Evolutionary conservation across 2,797 vertebrate species (phyloP).

Genomic region (Chromobotia macracanthus): DNA sequence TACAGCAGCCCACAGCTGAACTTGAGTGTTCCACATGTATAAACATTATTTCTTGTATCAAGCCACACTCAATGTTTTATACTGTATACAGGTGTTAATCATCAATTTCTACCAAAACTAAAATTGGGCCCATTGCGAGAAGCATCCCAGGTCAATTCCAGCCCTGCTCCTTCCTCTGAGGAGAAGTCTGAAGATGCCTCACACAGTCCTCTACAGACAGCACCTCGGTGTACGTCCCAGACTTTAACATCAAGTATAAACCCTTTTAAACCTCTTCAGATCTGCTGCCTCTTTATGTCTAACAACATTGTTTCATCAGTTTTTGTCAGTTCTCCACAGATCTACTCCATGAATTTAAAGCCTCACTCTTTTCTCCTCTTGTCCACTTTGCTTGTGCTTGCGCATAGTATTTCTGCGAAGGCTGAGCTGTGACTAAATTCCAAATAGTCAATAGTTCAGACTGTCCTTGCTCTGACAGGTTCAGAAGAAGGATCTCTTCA

Average conservation of each 20-base stretch:
- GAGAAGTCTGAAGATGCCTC: conserved; percentile 3
- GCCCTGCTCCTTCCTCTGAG: not conserved
- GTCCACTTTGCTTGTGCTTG: not conserved
- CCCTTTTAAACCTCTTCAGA: not conserved
- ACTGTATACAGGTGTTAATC: not conserved
- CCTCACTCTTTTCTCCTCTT: no score
- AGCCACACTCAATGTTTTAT: not conserved
- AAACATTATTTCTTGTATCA: not conserved
- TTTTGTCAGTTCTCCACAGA: not conserved
- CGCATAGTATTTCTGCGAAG: conserved; percentile 2
- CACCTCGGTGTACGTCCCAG: conserved; percentile 31
- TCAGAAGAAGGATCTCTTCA: conserved; percentile 3
- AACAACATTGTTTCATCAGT: not conserved
- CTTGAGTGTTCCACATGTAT: no score
- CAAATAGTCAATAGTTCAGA: conserved; percentile 11
- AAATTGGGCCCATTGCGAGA: conserved; percentile 18
- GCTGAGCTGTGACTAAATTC: conserved; percentile 11
- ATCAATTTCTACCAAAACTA: conserved; percentile 20
- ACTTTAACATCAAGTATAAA: not conserved
- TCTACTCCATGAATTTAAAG: not conserved
- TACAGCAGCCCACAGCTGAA: no score
- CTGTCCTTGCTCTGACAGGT: not conserved
- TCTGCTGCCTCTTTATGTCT: conserved; percentile 17
- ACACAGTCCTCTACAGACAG: conserved; percentile 3
- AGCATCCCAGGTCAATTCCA: not conserved